Evolutionary conservation across 2,888 invertebrate species (phyloP), one percentile per base, ranked within the genome.

Genomic region (Pyrrhopygopsis socrates): DNA sequence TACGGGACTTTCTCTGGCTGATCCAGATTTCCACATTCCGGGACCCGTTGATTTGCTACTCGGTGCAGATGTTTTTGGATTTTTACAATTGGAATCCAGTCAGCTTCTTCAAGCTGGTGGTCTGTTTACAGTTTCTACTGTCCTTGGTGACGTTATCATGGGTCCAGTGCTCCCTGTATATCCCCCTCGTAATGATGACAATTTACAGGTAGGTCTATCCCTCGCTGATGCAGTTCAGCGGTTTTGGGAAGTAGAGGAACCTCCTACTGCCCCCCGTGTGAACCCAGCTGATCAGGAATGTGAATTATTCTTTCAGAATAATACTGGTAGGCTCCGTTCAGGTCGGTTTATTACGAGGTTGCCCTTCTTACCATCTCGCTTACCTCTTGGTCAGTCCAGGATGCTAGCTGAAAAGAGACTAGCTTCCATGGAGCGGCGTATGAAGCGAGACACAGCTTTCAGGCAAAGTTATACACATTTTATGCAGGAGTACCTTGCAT

Each of bases 51-150:
- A 70, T 78, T n/a, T 78, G 78, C 78, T 78, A 20, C 34, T 78
- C 34, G 76, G 76, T 78, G 78, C 78, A 58, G 78, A 78, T 58
- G 68, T 78, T 20, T 34, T 78, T n/a, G 68, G 78, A 54, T 67
- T 76, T 38, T 50, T 76, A 41, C 76, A 29, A 24, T 20, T 76
- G n/a, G 76, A 63, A 41, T 45, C 41, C 65, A 77, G 77, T 22
- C 67, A 67, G 50, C 34, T 77, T 18, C 65, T 77, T 45, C 77
- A 77, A 22, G 50, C 77, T n/a, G 67, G 71, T 50, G 77, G 77
- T 24, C 24, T 67, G 15, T 77, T 67, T 29, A 65, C 77, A n/a
- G 29, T 78, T 2, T 54, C 78, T 4, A 78, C 68, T n/a, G 68
- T 58, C 22, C 65, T 78, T 34, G 78, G 78, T 30, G 74, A 74